Evolutionary conservation across 2,888 invertebrate genomes (phyloP), one percentile per base, ranked within the genome.

Genomic region (Augochlorella aurata): DNA sequence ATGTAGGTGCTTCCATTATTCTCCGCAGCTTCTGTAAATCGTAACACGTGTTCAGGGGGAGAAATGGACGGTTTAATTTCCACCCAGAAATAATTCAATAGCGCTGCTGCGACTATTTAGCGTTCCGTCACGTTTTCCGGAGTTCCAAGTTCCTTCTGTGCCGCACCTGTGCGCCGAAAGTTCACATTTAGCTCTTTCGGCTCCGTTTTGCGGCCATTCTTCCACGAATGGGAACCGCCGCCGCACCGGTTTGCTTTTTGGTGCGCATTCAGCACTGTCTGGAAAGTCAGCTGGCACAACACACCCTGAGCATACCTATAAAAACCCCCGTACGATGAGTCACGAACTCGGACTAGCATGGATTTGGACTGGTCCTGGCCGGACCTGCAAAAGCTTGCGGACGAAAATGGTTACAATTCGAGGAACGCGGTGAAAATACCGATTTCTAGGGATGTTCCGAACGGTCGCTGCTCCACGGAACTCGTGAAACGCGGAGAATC

Each of bases 221-320:
- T 75, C 83, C 72, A 61, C 72, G 75, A 83, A 83, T 83, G 82
- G 82, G 82, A 79, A 77, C 73, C 58, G 77, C 70, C 63, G 47
- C 21, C 58, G 58, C 24, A 12, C 12, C 50, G 79, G 69, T 68
- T 54, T 65, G 49, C 45, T 54, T 44, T 69, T 69, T 63, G 45
- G 66, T 16, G 49, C 54, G 70, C 67, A 49, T 63, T 49, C 65
- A 65, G 72, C n/a, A n/a, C 72, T 65, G 83, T 71, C 82, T 78
- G 78, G 72, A 72, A 83, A 82, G 82, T 83, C 83, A 82, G 83
- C 82, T 83, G 82, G 77, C 78, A 68, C 72, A 81, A 81, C 82
- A 74, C 50, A 74, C 52, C 49, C 52, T 49, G 47, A 54, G 61
- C 38, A 63, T 38, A 63, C 67, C 61, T 50, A 71, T 73, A 74